Evolutionary conservation across 2,888 invertebrate genomes (phyloP), one percentile per base, ranked within the genome.

Genomic region (Pecten maximus): DNA sequence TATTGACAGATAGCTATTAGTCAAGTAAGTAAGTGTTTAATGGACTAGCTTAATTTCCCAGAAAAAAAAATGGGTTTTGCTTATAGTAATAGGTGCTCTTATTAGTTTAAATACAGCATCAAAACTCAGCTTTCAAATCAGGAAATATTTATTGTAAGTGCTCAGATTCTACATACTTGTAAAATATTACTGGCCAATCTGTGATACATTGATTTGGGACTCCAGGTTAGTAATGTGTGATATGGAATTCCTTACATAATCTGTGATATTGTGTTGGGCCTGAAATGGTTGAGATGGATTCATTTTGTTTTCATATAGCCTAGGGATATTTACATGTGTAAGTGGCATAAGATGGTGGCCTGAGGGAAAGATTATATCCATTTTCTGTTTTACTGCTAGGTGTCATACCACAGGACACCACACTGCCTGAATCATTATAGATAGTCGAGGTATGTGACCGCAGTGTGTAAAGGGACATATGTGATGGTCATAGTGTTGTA

Each of bases 371-470:
- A 74, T 74, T 74, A n/a, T n/a, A 74, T 6, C 74, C 74, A 23
- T 28, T 35, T 4, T 44, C 44, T n/a, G 10, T 74, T 74, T 28
- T 74, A 15, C 35, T n/a, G n/a, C n/a, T n/a, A n/a, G n/a, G n/a
- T n/a, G 60, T 60, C 28, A n/a, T 74, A 74, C 74, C 28, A 74
- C 74, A 74, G 74, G 74, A 74, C 74, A 74, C 35, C 12, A 35
- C 74, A 35, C 74, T 74, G 74, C 74, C 74, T 74, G 74, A 74
- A 74, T 74, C 74, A 74, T 35, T 35, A 60, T 60, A 60, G 60
- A n/a, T 54, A 54, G 54, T 54, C 54, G 19, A n/a, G n/a, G 54
- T 54, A n/a, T 19, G 54, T 54, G n/a, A 74, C 74, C 74, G 16
- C 74, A 74, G 35, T 74, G 0, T 28, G 8, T 74, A 74, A 8